These are phyloP conservation scores for Rhinophrynus dorsalis DNA, from an alignment of 2,797 vertebrate genomes.

Conservation along the genomic window DNA sequence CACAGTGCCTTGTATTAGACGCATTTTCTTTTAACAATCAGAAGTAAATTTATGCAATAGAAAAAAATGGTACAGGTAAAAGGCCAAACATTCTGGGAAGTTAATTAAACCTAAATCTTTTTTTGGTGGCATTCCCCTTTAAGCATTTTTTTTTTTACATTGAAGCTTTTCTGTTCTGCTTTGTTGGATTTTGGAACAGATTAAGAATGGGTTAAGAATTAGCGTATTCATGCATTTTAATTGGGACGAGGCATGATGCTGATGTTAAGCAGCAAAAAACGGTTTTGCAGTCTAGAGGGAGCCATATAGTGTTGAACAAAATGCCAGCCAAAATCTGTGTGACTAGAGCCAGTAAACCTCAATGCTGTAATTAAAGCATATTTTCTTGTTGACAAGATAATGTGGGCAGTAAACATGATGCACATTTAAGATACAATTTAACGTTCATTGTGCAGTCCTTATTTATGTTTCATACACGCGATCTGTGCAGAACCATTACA, in stretches of 20 bases:
- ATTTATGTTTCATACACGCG: not conserved
- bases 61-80: too few relatives aligned
- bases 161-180: too few relatives aligned
- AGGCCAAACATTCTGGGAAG: too few relatives aligned
- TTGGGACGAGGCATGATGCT: not conserved
- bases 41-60: too few relatives aligned
- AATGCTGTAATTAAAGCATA: conserved; percentile 22
- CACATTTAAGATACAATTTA: conserved; percentile 12
- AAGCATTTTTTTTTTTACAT: too few relatives aligned
- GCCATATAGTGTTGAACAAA: not conserved
- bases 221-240: not conserved
- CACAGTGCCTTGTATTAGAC: too few relatives aligned
- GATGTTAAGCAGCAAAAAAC: conserved; percentile 21
- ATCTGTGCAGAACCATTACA: not conserved
- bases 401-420: conserved; percentile 1
- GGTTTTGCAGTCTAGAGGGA: conserved; percentile 6
- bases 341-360: not conserved
- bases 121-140: too few relatives aligned
- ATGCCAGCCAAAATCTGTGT: not conserved
- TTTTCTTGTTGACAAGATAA: conserved; percentile 24
- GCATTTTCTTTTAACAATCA: too few relatives aligned
- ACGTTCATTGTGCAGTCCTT: not conserved
- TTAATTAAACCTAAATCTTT: too few relatives aligned
- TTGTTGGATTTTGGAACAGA: not conserved
- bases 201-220: not conserved